Evolutionary conservation across 1,140 invertebrate species (phyloP).

Genomic region (Zaprionus nigranus): DNA sequence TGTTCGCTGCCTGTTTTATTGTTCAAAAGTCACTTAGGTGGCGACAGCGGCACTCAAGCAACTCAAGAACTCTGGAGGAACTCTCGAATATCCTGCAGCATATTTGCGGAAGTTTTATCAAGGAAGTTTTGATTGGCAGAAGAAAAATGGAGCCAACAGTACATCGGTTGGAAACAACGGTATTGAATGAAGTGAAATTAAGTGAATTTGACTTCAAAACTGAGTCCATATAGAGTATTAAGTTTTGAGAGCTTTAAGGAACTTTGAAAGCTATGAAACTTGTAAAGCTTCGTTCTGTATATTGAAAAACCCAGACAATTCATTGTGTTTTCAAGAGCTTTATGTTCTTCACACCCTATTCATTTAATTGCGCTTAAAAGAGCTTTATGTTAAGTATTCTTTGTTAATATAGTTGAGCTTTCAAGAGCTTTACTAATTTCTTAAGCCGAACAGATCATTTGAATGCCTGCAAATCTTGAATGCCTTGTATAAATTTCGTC

Average conservation of each 20-base stretch:
- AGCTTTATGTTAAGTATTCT: not conserved
- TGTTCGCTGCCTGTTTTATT: not conserved
- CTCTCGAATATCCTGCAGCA: constrained; percentile 14
- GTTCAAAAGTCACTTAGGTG: constrained; percentile 2
- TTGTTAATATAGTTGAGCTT: too few species aligned
- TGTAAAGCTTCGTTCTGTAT: too few species aligned
- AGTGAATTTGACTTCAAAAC: not conserved
- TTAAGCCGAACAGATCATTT: too few species aligned
- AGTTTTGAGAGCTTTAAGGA: not conserved
- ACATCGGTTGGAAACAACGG: not conserved
- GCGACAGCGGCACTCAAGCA: not conserved
- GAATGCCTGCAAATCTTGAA: too few species aligned
- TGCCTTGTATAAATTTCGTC: too few species aligned
- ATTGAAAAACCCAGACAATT: not conserved
- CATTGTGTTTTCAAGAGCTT: not conserved
- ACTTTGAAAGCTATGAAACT: not conserved
- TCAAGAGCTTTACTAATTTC: too few species aligned
- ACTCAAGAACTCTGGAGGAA: not conserved
- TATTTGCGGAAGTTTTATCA: constrained; percentile 1
- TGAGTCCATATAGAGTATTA: too few species aligned
- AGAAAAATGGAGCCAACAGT: not conserved
- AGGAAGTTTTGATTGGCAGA: not conserved
- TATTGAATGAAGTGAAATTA: not conserved
- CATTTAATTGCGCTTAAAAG: not conserved
- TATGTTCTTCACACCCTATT: too few species aligned